phyloP scores from a whole-genome alignment of 2,888 invertebrate species.

The Philaethria dido region DNA sequence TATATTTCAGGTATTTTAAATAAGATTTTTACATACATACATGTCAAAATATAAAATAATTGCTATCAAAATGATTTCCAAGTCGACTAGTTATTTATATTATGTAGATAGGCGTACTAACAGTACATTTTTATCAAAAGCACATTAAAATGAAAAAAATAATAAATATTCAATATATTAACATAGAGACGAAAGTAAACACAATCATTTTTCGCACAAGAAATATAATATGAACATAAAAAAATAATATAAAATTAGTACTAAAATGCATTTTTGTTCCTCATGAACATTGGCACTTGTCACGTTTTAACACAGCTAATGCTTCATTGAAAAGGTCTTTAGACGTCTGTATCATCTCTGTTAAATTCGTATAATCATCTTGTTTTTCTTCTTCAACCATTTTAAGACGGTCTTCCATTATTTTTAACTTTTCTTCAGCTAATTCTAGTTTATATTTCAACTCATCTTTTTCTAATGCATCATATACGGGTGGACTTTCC shows the following conservation, averaged over 20 bases:
- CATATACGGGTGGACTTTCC: slow-evolving; percentile 56
- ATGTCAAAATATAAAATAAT: too few species aligned
- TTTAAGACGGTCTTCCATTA: slow-evolving; percentile 85
- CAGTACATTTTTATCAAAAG: too few species aligned
- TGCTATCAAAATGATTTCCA: too few species aligned
- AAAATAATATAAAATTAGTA: slow-evolving; percentile 16
- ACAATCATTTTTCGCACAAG: not conserved
- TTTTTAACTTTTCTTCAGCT: slow-evolving; percentile 86
- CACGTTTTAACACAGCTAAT: slow-evolving; percentile 69
- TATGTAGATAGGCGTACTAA: too few species aligned
- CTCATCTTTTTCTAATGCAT: slow-evolving; percentile 69
- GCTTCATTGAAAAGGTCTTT: slow-evolving; percentile 83
- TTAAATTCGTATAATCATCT: slow-evolving; percentile 81
- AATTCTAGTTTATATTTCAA: slow-evolving; percentile 82
- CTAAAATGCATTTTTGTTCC: slow-evolving; percentile 30
- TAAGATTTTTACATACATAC: too few species aligned
- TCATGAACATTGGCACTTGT: slow-evolving; percentile 71
- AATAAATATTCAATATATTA: not conserved
- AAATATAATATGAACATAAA: slow-evolving; percentile 14
- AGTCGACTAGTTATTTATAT: too few species aligned
- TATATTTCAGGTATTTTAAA: too few species aligned
- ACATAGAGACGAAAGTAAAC: not conserved
- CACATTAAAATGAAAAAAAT: not conserved
- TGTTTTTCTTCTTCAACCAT: slow-evolving; percentile 86
- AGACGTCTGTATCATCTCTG: slow-evolving; percentile 83